phyloP scores from a whole-genome alignment of 2,888 invertebrate species.

The Dolichopus griseipennis region DNA sequence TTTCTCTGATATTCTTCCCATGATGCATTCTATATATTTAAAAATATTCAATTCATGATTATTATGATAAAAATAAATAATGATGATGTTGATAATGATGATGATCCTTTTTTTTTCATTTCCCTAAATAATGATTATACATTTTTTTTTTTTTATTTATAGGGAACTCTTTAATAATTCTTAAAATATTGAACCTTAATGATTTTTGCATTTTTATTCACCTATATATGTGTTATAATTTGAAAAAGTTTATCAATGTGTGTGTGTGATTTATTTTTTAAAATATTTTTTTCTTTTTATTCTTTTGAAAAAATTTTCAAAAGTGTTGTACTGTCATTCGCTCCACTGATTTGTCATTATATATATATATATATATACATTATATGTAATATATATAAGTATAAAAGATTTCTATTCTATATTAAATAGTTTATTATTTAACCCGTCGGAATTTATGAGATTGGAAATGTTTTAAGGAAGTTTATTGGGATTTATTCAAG shows the following conservation, averaged over 20 bases:
- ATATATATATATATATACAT: neutral
- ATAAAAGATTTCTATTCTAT: too few species aligned
- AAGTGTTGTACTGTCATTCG: conserved; percentile 1
- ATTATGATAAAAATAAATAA: neutral
- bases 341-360: neutral
- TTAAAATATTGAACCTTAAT: too few species aligned
- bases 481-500: neutral
- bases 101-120: neutral
- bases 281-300: too few species aligned
- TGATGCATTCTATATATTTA: neutral
- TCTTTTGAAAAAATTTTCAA: neutral
- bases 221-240: too few species aligned
- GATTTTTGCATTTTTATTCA: too few species aligned
- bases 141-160: too few species aligned
- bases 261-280: too few species aligned
- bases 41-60: neutral
- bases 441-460: neutral
- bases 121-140: too few species aligned
- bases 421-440: neutral
- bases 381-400: too few species aligned
- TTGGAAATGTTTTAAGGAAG: neutral
- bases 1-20: neutral
- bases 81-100: neutral
- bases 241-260: too few species aligned
- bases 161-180: too few species aligned